A percentile compares a stretch with the other conserved stretches of the same genome.
phyloP scores from a whole-genome alignment of 2,888 invertebrate genomes.

The Plusia festucae region DNA sequence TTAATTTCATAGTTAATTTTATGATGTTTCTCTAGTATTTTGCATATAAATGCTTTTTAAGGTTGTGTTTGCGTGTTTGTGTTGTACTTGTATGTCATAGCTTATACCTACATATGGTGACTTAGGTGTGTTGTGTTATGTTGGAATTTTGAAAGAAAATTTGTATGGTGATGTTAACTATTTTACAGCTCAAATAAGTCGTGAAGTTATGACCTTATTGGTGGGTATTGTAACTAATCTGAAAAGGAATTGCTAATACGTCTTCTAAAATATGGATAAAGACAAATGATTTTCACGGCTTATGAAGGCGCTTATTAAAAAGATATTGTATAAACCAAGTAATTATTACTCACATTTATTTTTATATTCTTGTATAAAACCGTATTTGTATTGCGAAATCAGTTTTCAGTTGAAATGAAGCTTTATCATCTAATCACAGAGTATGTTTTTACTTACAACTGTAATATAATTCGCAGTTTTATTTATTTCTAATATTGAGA shows the following conservation, averaged over 20 bases:
- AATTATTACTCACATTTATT: too few relatives aligned
- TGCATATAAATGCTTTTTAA: constrained; percentile 59
- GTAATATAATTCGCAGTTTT: constrained; percentile 11
- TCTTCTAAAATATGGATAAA: too few relatives aligned
- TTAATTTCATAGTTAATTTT: constrained; percentile 64
- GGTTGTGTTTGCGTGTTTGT: constrained; percentile 59
- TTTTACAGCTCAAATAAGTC: too few relatives aligned
- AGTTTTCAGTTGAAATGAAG: background rate
- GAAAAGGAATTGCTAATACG: too few relatives aligned
- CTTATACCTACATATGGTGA: constrained; percentile 34
- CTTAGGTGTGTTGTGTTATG: constrained; percentile 48
- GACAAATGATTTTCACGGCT: too few relatives aligned
- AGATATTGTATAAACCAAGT: too few relatives aligned
- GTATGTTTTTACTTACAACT: constrained; percentile 8
- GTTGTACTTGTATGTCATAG: constrained; percentile 56
- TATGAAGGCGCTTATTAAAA: too few relatives aligned
- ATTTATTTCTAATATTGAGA: constrained; percentile 19
- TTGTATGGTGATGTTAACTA: background rate
- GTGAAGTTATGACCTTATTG: too few relatives aligned
- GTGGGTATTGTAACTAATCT: too few relatives aligned
- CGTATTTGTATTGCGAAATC: constrained; percentile 10
- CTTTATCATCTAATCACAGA: constrained; percentile 5
- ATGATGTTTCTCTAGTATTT: constrained; percentile 58
- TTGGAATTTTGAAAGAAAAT: constrained; percentile 28
- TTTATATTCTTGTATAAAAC: too few relatives aligned